phyloP scores from a whole-genome alignment of 30 jellyfish, hydroid and myxozoan species.

The Calvadosia cruxmelitensis region DNA sequence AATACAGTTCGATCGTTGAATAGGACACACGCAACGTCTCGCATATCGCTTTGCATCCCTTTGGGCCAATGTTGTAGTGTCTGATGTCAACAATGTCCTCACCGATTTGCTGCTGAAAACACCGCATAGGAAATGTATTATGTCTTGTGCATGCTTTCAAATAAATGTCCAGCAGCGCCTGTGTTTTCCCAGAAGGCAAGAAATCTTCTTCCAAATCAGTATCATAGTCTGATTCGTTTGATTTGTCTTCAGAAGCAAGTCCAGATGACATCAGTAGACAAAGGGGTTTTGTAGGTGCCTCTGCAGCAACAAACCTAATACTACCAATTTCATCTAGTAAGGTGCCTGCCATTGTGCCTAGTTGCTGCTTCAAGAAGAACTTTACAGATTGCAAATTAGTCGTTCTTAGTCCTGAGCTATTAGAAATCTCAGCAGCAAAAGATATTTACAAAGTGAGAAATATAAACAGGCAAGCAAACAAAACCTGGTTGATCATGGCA shows the following conservation, averaged over 20 bases:
- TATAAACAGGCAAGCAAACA: too few species aligned
- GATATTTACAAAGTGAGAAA: too few species aligned
- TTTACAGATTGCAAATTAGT: too few species aligned
- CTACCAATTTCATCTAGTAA: neutral
- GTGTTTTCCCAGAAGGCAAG: neutral
- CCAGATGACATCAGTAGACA: neutral
- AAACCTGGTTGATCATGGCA: too few species aligned
- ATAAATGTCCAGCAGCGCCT: conserved; percentile 11
- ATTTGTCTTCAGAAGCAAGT: neutral
- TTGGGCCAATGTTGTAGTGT: conserved; percentile 48
- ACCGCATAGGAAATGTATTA: conserved; percentile 25
- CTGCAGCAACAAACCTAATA: neutral
- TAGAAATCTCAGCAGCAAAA: too few species aligned
- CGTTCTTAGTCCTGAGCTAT: too few species aligned
- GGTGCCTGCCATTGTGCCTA: too few species aligned
- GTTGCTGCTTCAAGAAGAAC: too few species aligned
- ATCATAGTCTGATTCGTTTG: conserved; percentile 19
- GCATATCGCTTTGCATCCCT: conserved; percentile 41
- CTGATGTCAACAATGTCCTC: conserved; percentile 38
- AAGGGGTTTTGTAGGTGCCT: neutral
- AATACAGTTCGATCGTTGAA: conserved; percentile 9
- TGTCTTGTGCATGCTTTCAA: conserved; percentile 11
- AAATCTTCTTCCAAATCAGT: conserved; percentile 45
- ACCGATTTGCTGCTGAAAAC: conserved; percentile 22
- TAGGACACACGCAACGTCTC: conserved; percentile 15